Percentiles rank a stretch among this genome's conserved stretches.
These are phyloP conservation scores for Grapholita molesta DNA, from an alignment of 1,140 invertebrate genomes.

Conservation along the genomic window DNA sequence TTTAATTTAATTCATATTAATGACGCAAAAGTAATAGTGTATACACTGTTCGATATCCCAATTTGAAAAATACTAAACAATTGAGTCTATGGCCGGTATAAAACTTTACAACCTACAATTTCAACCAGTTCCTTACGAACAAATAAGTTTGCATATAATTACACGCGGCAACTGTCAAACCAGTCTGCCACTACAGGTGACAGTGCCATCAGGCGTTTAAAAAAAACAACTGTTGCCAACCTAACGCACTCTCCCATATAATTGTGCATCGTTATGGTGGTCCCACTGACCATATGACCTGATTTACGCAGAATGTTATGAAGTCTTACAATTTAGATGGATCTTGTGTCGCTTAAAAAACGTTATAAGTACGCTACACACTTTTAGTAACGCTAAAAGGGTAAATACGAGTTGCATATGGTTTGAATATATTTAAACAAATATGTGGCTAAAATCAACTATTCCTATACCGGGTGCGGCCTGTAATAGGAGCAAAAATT, in stretches of 20 bases:
- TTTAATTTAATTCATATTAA: neutral
- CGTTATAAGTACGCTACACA: neutral
- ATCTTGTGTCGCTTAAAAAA: neutral
- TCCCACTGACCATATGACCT: constrained; percentile 50
- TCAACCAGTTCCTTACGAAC: neutral
- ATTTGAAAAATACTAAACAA: neutral
- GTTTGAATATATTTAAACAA: too few relatives aligned
- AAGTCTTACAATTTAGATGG: neutral
- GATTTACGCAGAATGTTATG: constrained; percentile 6
- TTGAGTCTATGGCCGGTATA: neutral
- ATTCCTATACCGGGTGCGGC: too few relatives aligned
- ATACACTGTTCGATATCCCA: neutral
- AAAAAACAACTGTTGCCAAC: constrained; percentile 7
- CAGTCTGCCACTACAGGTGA: constrained; percentile 7
- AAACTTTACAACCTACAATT: neutral
- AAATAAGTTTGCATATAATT: constrained; percentile 15
- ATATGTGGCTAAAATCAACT: too few relatives aligned
- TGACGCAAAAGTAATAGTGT: neutral
- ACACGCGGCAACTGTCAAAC: constrained; percentile 11
- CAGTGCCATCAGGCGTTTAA: constrained; percentile 1
- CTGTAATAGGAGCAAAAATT: too few relatives aligned
- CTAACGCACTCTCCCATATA: constrained; percentile 50
- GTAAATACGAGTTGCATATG: too few relatives aligned
- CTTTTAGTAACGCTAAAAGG: too few relatives aligned
- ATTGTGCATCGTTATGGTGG: constrained; percentile 43